Base-by-base conservation (phyloP, 2,113 vertebrate genomes). In the Pimephales promelas region DNA sequence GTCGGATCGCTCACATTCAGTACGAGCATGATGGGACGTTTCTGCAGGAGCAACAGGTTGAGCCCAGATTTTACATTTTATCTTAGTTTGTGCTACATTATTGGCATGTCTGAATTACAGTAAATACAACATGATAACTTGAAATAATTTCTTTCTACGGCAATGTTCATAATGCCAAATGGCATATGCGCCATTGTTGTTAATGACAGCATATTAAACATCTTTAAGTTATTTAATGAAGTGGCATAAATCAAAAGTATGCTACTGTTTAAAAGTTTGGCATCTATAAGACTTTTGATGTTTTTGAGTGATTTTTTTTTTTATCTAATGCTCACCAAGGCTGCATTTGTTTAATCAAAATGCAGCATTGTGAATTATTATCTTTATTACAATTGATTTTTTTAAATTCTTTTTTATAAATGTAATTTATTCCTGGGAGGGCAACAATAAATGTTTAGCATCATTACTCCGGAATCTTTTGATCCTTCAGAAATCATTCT, bases 1-100 rank as follows among this genome's bases (percentile, higher is more conserved):
- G 97, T 62, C 97, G 97, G 87, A 98, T 99, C 84, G 95, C 96
- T 85, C 96, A 96, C 88, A 98, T 99, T 87, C 97, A 99, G 90
- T 99, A 99, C 0, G 97, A 99, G 82, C 95, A 96, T 36, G 97
- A 96, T 0, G 88, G 95, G n/a, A 91, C 94, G 0, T 96, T 97
- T 86, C 88, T 98, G 1, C 96, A 95, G 18, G 97, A 98, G 86
- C 95, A 97, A 0, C 96, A 98, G 96, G 97, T 98, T 73, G 83
- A 84, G 24, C 49, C 28, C 83, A 77, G 28, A 45, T 36, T 20
- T 68, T 36, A 68, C 36, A 10, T n/a, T 68, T n/a, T 9, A 40
- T 4, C 1, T 68, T 40, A 11, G 2, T 1, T 36, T 22, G 5
- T 2, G 31, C 9, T 68, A 10, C 8, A 68, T 36, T 22, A 18